phyloP scores from a whole-genome alignment of 2,113 vertebrate genomes.

The Prunella himalayana region DNA sequence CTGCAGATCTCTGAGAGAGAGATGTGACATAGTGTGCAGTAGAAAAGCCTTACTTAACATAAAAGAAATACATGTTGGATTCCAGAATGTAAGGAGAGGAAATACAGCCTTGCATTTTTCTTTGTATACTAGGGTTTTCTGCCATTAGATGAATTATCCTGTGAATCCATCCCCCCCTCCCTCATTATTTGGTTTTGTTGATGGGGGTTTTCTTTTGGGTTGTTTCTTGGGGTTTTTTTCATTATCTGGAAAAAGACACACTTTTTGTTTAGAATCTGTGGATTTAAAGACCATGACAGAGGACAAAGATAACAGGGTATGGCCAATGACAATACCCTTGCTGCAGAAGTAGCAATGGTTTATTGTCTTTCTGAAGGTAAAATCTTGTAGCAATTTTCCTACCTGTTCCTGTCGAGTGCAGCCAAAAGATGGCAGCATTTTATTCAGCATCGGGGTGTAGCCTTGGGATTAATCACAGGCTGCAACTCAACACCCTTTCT shows the following conservation, averaged over 20 bases:
- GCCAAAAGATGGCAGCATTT: conserved; percentile 61
- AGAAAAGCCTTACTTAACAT: neutral
- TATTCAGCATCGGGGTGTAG: neutral
- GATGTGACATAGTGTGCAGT: neutral
- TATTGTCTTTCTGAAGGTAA: neutral
- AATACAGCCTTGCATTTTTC: rapidly evolving
- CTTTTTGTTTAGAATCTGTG: neutral
- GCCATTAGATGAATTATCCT: neutral
- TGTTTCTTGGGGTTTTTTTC: rapidly evolving
- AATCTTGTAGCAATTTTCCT: neutral
- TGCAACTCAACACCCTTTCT: neutral
- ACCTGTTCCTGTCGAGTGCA: neutral
- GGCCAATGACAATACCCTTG: rapidly evolving
- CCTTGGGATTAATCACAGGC: neutral
- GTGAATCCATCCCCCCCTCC: rapidly evolving
- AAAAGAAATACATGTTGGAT: neutral
- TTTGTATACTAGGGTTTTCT: neutral
- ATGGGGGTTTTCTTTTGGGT: neutral
- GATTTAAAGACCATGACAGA: neutral
- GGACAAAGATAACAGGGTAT: rapidly evolving
- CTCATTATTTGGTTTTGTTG: neutral
- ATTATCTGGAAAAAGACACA: neutral
- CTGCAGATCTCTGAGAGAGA: neutral
- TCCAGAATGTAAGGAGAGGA: neutral
- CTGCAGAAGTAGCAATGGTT: neutral